These are phyloP conservation scores for Panthera tigris DNA, from an alignment of 2,113 vertebrate genomes.

Conservation along the genomic window DNA sequence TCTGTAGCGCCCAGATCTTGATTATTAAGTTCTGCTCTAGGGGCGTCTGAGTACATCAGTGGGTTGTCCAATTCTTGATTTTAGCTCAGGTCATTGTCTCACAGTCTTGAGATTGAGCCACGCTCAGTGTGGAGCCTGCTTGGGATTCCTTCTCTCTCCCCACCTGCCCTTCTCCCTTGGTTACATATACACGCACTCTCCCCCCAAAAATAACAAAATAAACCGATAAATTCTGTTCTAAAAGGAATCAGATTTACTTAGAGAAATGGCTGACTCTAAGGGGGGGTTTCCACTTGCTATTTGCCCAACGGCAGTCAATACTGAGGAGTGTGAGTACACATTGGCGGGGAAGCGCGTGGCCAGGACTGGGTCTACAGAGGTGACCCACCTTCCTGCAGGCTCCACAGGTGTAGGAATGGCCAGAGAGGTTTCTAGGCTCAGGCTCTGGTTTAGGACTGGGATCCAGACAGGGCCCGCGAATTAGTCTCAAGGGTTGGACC, in stretches of 20 bases:
- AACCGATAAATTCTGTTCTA: not conserved
- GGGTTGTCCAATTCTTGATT: no score
- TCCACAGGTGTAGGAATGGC: rapidly evolving
- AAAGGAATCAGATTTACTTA: not conserved
- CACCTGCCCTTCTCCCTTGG: no score
- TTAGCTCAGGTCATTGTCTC: no score
- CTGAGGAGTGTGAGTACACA: not conserved
- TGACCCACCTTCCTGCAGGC: rapidly evolving
- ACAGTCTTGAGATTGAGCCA: no score
- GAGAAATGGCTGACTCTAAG: not conserved
- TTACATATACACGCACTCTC: no score
- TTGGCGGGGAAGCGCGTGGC: rapidly evolving
- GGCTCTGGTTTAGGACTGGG: not conserved
- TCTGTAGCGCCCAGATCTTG: not conserved
- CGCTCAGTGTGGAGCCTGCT: no score
- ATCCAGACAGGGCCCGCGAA: not conserved
- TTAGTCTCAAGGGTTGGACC: not conserved
- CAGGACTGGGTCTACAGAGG: rapidly evolving
- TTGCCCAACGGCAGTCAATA: rapidly evolving
- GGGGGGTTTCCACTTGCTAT: not conserved
- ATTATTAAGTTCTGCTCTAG: not conserved
- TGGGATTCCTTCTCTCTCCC: no score
- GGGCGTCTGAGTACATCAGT: no score
- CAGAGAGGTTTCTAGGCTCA: not conserved
- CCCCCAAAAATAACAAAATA: no score